These are phyloP conservation scores for Amphilophus citrinellus DNA, from an alignment of 2,113 vertebrate species.

Conservation along the genomic window DNA sequence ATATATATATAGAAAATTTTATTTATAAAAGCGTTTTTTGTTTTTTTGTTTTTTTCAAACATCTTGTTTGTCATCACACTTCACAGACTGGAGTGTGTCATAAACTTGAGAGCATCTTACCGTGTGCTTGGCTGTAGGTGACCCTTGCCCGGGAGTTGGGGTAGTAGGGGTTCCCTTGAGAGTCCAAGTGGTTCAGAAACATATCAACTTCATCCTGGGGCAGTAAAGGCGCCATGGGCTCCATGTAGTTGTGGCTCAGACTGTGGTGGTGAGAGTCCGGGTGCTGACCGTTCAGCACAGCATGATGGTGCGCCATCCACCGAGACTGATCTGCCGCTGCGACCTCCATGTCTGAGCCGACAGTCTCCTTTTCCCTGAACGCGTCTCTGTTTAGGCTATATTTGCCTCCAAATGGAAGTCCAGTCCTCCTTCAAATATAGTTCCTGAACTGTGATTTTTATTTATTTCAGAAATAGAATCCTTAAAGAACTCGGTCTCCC, in stretches of 20 bases:
- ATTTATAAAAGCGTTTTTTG: background rate
- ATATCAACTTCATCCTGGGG: slow-evolving; percentile 99
- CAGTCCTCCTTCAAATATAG: slow-evolving; percentile 51
- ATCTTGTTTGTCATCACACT: background rate
- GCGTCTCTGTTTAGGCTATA: slow-evolving; percentile 11
- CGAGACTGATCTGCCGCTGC: slow-evolving; percentile 95
- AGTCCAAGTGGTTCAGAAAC: slow-evolving; percentile 98
- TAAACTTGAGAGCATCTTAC: slow-evolving; percentile 74
- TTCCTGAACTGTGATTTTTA: slow-evolving; percentile 49
- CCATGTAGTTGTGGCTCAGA: slow-evolving; percentile 98
- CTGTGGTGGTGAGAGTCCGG: slow-evolving; percentile 96
- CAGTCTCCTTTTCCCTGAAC: slow-evolving; percentile 19
- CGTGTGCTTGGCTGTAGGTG: slow-evolving; percentile 97
- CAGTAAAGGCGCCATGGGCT: slow-evolving; percentile 94
- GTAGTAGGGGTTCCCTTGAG: slow-evolving; percentile 98
- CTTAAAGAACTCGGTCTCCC: slow-evolving; percentile 46
- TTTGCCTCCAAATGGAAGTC: slow-evolving; percentile 49
- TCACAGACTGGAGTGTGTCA: background rate
- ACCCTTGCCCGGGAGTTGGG: slow-evolving; percentile 94
- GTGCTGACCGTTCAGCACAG: slow-evolving; percentile 96
- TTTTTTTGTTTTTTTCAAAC: background rate
- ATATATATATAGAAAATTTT: background rate
- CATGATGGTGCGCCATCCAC: slow-evolving; percentile 98
- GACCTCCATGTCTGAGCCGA: slow-evolving; percentile 88
- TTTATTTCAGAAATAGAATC: slow-evolving; percentile 60